Base-by-base conservation (phyloP, 1,140 invertebrate genomes). In the Orchestia grillus region DNA sequence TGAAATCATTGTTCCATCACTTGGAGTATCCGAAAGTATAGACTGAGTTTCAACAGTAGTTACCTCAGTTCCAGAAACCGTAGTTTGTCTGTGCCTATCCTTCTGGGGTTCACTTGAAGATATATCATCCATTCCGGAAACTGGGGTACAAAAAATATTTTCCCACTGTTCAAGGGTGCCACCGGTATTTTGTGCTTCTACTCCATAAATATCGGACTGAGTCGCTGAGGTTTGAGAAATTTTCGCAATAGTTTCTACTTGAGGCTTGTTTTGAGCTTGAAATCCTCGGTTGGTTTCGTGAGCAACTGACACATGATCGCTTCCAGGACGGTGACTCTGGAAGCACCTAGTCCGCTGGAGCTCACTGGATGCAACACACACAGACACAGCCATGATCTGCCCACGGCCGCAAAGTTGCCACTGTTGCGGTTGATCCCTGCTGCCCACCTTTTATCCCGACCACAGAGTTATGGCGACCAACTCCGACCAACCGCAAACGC, bases 401-500 rank as follows among this genome's bases (percentile, higher is more conserved):
- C 44, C 44, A n/a, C 92, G 92, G 92, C 92, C 92, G 92, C 92
- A 94, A 94, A 94, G 43, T 94, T 47, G 92, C 92, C 92, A 94
- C 92, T 94, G 92, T 94, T 94, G 92, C 43, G 92, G 92, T 45
- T 45, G 40, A 6, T 44, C 19, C 41, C 92, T n/a, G 36, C 11
- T 94, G 92, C 92, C 92, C 92, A 94, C 44, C 92, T 94, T 94
- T 45, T 94, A 94, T 94, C 92, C 44, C 44, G 44, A 94, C 92
- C 92, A 44, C 92, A 44, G 92, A 45, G 11, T 45, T 45, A 94
- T 44, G 11, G 92, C 92, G 3, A 44, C 92, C 92, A 36, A 45
- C 92, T 47, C 92, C 44, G 23, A 40, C 92, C 92, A 94, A 94
- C 92, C 92, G 92, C 92, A 94, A 44, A 47, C 43, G 92, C 92